Evolutionary conservation across 2,113 vertebrate species (phyloP).

Genomic region (Thryonomys swinderianus): DNA sequence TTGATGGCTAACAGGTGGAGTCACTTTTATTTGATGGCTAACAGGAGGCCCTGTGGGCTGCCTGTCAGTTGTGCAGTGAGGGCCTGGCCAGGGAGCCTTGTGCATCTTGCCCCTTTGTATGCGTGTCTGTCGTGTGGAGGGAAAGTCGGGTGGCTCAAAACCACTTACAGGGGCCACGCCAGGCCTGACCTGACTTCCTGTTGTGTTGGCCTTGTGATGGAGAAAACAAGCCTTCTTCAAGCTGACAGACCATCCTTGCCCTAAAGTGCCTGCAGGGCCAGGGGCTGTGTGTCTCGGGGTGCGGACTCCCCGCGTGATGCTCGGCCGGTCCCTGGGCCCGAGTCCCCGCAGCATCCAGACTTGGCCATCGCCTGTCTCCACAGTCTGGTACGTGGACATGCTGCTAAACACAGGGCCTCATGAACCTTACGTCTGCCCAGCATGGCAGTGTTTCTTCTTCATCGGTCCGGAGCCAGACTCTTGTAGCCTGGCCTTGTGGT

Average conservation of each 20-base stretch:
- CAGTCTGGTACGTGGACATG: not conserved
- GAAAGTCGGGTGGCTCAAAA: not conserved
- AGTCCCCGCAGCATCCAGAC: not conserved
- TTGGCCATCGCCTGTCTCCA: not conserved
- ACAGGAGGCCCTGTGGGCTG: not conserved
- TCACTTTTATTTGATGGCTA: not conserved
- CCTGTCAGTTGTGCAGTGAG: not conserved
- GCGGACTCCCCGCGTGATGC: not conserved
- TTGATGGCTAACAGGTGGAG: not conserved
- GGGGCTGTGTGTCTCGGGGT: not conserved
- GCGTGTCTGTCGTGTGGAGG: rapidly evolving
- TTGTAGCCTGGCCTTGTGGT: not conserved
- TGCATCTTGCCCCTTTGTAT: not conserved
- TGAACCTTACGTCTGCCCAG: not conserved
- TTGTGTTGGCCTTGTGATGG: not conserved
- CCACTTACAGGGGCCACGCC: not conserved
- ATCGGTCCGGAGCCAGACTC: not conserved
- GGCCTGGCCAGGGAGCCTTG: not conserved
- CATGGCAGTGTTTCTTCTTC: not conserved
- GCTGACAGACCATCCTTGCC: not conserved
- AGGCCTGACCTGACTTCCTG: not conserved
- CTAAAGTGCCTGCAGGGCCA: not conserved
- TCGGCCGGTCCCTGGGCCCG: too few relatives aligned
- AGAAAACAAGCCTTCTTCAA: not conserved
- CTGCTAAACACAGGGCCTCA: not conserved